Base-by-base conservation (phyloP, 2,797 vertebrate species). In the Bovichtus variegatus region DNA sequence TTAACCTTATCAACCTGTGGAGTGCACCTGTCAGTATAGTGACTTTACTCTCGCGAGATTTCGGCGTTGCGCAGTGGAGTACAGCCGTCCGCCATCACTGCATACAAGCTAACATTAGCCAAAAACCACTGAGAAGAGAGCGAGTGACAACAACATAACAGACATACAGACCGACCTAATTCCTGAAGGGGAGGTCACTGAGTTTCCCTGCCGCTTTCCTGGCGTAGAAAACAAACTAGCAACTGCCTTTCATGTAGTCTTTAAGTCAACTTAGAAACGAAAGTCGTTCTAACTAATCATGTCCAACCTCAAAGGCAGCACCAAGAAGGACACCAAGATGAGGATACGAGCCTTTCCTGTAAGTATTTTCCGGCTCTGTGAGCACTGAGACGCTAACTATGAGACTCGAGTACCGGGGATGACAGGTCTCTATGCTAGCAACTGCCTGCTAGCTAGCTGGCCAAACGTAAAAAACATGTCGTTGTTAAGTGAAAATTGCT, bases 291-390 rank as follows among this genome's bases (percentile, higher is more conserved):
- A 92, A 90, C 80, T 91, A 92, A 97, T 95, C 95, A 99, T 98
- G 97, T 97, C 97, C 94, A 98, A 97, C 93, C 95, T 98, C 89
- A 98, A 97, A 96, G 95, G 96, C 93, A 94, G 96, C 93, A 96
- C 96, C 95, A 97, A 97, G 95, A 98, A 97, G 95, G 97, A 98
- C 94, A 97, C 97, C 96, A 99, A 98, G 95, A 99, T 98, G 97
- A 96, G 97, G 96, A 98, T 99, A 96, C 96, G 97, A 95, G 97
- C 97, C 82, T 98, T 98, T 94, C 97, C 97, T 88, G 97, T 98
- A 89, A 98, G 97, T 95, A 87, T 81, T 89, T 62, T 36, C 84
- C 76, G 81, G 70, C 71, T 81, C 76, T 21, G 36, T 15, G 31
- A n/a, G 62, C 44, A 12, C 70, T 11, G 59, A 79, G 86, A 82